These are phyloP conservation scores for Brachionus angularis DNA, from an alignment of 1,140 invertebrate genomes.

Conservation along the genomic window DNA sequence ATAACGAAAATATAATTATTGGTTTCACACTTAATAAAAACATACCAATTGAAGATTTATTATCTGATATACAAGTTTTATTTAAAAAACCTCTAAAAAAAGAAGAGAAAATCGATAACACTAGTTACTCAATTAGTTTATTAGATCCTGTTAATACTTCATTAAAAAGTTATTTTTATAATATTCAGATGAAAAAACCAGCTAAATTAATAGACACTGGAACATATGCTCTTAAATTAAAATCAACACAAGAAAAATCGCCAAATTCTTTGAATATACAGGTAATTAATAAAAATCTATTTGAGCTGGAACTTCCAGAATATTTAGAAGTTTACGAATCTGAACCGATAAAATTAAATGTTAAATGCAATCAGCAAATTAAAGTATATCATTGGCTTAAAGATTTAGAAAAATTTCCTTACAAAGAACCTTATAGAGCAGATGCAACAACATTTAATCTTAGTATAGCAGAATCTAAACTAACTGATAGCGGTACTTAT, in stretches of 20 bases:
- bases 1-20: not conserved
- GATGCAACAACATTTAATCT: not conserved
- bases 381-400: constrained; percentile 24
- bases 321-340: not conserved
- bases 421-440: not conserved
- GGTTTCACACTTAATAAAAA: not conserved
- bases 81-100: too few relatives aligned
- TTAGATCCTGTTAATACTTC: not conserved
- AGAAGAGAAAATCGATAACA: too few relatives aligned
- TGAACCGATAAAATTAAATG: not conserved
- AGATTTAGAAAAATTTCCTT: not conserved
- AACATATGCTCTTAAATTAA: not conserved
- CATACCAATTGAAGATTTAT: not conserved
- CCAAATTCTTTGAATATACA: not conserved
- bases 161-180: not conserved
- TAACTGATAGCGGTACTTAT: constrained; percentile 1
- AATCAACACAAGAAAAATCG: not conserved
- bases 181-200: not conserved
- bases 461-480: not conserved
- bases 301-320: constrained; percentile 7
- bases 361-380: constrained; percentile 22
- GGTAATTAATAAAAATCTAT: not conserved
- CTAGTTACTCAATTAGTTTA: too few relatives aligned
- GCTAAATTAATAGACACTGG: constrained; percentile 17
- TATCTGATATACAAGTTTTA: not conserved